Base-by-base conservation (phyloP, 2,888 invertebrate genomes). In the Embidobia sp. region DNA sequence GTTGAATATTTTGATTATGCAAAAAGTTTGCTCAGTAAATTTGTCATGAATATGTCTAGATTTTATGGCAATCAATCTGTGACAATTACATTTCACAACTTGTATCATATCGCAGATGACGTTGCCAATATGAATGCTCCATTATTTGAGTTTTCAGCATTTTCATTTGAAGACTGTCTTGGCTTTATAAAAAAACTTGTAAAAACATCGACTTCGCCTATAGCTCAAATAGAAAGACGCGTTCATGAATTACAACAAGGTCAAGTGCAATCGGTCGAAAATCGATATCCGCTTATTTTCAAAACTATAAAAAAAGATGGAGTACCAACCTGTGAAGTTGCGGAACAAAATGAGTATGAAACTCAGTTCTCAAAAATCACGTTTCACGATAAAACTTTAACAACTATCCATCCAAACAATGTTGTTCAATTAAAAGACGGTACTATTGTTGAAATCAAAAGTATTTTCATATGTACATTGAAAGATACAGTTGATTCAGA, bases 91-190 rank as follows among this genome's bases (percentile, higher is more conserved):
- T 46, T 76, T 13, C 81, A 81, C 13, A 78, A 55, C 33, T 26
- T 74, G 8, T 72, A 73, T 7, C 80, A 81, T 35, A 3, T 80
- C 1, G 5, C 79, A 5, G 81, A 81, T 61, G 79, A 81, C 29
- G 78, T 74, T 5, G 15, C 15, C 4, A 26, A 1, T 3, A 53
- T 53, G 18, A 3, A 77, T 11, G 29, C 22, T 0, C 42, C 79
- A 7, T 42, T 80, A 11, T 44, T 51, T 33, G 51, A 51, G 6
- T 51, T 19, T 51, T n/a, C 51, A 10, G 51, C 51, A 7, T 51
- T 51, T 51, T 0, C 18, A 1, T 51, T 51, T 16, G 33, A 51
- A 35, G 33, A 51, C 8, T 51, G 51, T 11, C 7, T 26, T 6
- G 31, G 33, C 4, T 51, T 51, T 19, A 19, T 51, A 7, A 33